A percentile compares a stretch with the other conserved stretches of the same genome.
Evolutionary conservation across 2,113 vertebrate species (phyloP).

Genomic region (Sprattus sprattus): DNA sequence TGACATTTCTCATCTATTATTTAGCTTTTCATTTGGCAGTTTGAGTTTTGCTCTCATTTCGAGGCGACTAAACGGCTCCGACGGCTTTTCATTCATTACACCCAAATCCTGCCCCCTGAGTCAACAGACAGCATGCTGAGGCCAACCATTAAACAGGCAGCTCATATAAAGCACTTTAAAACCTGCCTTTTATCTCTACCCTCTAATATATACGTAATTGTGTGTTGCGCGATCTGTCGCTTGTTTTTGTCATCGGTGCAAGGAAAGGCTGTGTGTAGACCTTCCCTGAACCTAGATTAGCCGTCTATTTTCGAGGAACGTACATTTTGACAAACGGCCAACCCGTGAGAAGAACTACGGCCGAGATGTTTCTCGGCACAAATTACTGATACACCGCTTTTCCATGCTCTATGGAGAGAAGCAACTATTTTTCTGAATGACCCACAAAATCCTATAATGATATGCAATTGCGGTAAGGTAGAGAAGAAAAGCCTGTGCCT

Average conservation of each 20-base stretch:
- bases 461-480: conserved; percentile 76
- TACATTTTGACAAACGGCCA: background rate
- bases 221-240: conserved; percentile 43
- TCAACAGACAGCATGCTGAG: conserved; percentile 30
- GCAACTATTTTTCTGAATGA: conserved; percentile 53
- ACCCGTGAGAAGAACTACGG: background rate
- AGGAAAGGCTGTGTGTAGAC: background rate
- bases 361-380: conserved; percentile 34
- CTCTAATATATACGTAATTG: conserved; percentile 73
- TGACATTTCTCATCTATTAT: conserved; percentile 77
- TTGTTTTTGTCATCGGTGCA: background rate
- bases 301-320: background rate
- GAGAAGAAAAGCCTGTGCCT: conserved; percentile 67
- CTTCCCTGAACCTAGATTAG: background rate
- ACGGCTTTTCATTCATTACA: conserved; percentile 74
- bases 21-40: conserved; percentile 79
- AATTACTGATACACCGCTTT: conserved; percentile 37
- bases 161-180: conserved; percentile 69
- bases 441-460: conserved; percentile 70
- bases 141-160: conserved; percentile 67
- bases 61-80: conserved; percentile 68
- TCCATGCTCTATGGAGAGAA: conserved; percentile 21
- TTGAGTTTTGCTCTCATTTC: conserved; percentile 74
- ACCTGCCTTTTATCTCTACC: conserved; percentile 62
- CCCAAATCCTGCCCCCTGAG: conserved; percentile 61